Conservation (phyloP, 2,888 invertebrate genomes). For the Zelleria hepariella region DNA sequence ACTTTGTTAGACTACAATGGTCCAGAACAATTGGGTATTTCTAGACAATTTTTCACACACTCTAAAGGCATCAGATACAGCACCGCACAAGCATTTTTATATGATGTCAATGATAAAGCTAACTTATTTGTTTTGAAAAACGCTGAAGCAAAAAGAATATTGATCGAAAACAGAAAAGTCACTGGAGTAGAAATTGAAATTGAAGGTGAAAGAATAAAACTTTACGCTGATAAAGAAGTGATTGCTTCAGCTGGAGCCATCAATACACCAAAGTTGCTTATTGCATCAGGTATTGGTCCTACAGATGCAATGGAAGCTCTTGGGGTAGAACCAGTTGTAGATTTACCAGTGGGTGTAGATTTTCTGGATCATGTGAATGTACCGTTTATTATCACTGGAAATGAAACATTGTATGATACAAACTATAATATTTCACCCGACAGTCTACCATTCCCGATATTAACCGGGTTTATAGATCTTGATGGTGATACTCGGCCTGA, state of each 20-base stretch:
- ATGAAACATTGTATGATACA: not conserved
- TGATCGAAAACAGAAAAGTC: not conserved
- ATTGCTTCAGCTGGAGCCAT: conserved; percentile 8
- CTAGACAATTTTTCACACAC: not conserved
- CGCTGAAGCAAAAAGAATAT: conserved; percentile 2
- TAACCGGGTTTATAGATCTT: not conserved
- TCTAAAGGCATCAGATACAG: not conserved
- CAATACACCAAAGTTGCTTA: conserved; percentile 9
- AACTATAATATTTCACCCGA: not conserved
- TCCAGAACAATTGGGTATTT: conserved; percentile 2
- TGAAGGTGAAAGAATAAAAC: not conserved
- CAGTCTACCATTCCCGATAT: not conserved
- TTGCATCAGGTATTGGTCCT: conserved; percentile 11
- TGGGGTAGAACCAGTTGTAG: conserved; percentile 4
- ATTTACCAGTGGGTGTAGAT: conserved; percentile 10
- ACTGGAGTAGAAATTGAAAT: conserved; percentile 5
- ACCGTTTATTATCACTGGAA: conserved; percentile 6
- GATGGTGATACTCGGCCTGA: not conserved
- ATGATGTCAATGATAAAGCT: conserved; percentile 16
- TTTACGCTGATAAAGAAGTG: conserved; percentile 7
- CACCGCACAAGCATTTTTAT: conserved; percentile 3
- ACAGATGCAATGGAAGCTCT: not conserved
- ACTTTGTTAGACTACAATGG: not conserved
- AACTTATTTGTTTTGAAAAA: conserved; percentile 8
- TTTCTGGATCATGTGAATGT: conserved; percentile 7